phyloP scores from a whole-genome alignment of 2,888 invertebrate genomes.

The Nomada fucata region DNA sequence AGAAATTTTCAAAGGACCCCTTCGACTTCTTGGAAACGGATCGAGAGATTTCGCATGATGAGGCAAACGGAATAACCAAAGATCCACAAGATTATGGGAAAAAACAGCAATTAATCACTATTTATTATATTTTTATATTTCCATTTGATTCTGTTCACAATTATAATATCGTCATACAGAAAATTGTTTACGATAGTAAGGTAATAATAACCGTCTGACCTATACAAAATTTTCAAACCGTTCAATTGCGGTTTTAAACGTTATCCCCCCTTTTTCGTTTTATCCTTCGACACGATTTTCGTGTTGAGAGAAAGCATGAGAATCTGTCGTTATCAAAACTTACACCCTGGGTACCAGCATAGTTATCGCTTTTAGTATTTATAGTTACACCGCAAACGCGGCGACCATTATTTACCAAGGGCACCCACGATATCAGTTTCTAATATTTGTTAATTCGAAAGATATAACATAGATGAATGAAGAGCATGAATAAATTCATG shows the following conservation, averaged over 20 bases:
- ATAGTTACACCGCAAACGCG: slow-evolving; percentile 2
- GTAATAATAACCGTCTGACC: no score
- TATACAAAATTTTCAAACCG: no score
- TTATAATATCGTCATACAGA: no score
- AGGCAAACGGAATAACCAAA: slow-evolving; percentile 1
- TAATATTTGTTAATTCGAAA: slow-evolving; percentile 45
- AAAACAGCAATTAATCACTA: not conserved
- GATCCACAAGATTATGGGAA: not conserved
- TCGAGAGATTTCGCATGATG: slow-evolving; percentile 29
- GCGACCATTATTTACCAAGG: slow-evolving; percentile 16
- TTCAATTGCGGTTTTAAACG: not conserved
- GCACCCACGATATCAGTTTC: slow-evolving; percentile 14
- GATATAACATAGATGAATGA: slow-evolving; percentile 30
- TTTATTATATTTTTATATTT: not conserved
- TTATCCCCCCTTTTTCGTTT: not conserved
- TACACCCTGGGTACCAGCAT: slow-evolving; percentile 1
- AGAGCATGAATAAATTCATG: slow-evolving; percentile 15
- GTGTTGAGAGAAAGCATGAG: not conserved
- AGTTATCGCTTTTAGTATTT: slow-evolving; percentile 31
- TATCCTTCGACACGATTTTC: not conserved
- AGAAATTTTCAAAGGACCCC: slow-evolving; percentile 42
- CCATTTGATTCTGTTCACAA: not conserved
- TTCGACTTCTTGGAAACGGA: slow-evolving; percentile 29
- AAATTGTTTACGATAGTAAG: no score
- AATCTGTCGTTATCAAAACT: slow-evolving; percentile 4